Percentiles rank a stretch among this genome's conserved stretches.
Conservation (phyloP, 1,140 invertebrate species). For the Drosophila malerkotliana region DNA sequence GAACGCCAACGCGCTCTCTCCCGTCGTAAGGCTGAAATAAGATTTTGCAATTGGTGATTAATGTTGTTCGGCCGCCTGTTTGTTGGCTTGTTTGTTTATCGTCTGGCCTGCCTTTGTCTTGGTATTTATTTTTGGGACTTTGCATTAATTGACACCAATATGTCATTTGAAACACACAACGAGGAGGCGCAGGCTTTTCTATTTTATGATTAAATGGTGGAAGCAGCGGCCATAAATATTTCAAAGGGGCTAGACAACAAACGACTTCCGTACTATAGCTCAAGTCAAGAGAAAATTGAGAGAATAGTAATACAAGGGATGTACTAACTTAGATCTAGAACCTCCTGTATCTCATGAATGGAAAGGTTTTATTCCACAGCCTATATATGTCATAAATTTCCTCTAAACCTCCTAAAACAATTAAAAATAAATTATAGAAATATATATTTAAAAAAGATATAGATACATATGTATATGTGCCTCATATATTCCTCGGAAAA, state of each 20-base stretch:
- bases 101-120: slow-evolving; percentile 27
- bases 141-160: slow-evolving; percentile 76
- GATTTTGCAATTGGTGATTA: slow-evolving; percentile 78
- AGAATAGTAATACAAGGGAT: no score
- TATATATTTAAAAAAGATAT: slow-evolving; percentile 1
- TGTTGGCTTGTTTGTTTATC: slow-evolving; percentile 18
- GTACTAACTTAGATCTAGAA: no score
- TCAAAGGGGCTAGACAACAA: slow-evolving; percentile 28
- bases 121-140: slow-evolving; percentile 53
- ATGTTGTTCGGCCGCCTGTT: slow-evolving; percentile 38
- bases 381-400: not conserved
- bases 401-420: not conserved
- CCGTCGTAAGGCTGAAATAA: slow-evolving; percentile 62
- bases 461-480: slow-evolving; percentile 8
- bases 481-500: slow-evolving; percentile 24
- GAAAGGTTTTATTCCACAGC: not conserved
- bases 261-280: slow-evolving; percentile 52
- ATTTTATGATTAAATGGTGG: slow-evolving; percentile 20
- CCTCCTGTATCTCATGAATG: no score
- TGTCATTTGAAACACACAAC: slow-evolving; percentile 51
- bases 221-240: slow-evolving; percentile 54
- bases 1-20: slow-evolving; percentile 45
- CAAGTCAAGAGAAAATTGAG: slow-evolving; percentile 19
- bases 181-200: slow-evolving; percentile 42
- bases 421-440: slow-evolving; percentile 6